Percentiles rank a stretch among this genome's conserved stretches.
These are phyloP conservation scores for Anhinga rufa DNA, from an alignment of 2,113 vertebrate genomes.

Conservation along the genomic window DNA sequence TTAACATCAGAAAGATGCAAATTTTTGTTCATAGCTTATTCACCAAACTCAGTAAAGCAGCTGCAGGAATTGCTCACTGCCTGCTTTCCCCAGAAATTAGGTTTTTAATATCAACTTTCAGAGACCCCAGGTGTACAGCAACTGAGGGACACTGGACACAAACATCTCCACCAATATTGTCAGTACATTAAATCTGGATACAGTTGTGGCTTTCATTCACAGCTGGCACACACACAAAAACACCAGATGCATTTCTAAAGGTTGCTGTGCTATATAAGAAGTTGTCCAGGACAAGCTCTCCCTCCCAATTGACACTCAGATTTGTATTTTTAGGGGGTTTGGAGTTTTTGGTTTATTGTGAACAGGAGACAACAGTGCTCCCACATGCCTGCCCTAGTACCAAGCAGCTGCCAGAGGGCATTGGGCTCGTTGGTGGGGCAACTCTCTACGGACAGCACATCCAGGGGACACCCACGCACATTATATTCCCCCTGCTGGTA, in stretches of 20 bases:
- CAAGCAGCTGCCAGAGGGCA: background rate
- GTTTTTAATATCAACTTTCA: background rate
- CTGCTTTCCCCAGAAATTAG: background rate
- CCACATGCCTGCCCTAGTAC: background rate
- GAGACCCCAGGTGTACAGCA: accelerated
- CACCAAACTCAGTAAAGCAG: background rate
- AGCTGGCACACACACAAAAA: background rate
- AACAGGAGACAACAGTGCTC: background rate
- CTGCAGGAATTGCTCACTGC: background rate
- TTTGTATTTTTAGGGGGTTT: background rate
- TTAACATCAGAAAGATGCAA: background rate
- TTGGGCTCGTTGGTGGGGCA: accelerated
- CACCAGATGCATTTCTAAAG: background rate
- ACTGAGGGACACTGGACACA: background rate
- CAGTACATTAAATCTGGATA: background rate
- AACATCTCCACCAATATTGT: background rate
- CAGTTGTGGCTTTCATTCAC: background rate
- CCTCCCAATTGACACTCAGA: background rate
- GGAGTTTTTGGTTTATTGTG: background rate
- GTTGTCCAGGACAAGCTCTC: background rate
- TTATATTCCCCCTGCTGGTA: background rate
- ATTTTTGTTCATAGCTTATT: background rate
- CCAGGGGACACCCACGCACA: accelerated
- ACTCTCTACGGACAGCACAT: background rate
- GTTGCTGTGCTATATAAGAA: background rate